Evolutionary conservation across 1,140 invertebrate species (phyloP).

Genomic region (roundworm (Caenorhabditis elegans)): WBcel235 BX284605.5:6593001-6593500

Average conservation of each 20-base stretch:
- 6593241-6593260: too few relatives aligned
- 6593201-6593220: neutral
- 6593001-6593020: neutral
- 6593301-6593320: slow-evolving; percentile 22
- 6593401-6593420: neutral
- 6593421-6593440: neutral
- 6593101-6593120: neutral
- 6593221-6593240: too few relatives aligned
- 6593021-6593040: neutral
- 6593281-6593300: neutral
- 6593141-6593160: neutral
- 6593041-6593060: neutral
- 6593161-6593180: neutral
- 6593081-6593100: neutral
- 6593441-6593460: neutral
- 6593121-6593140: neutral
- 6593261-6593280: slow-evolving; percentile 23
- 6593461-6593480: neutral
- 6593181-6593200: neutral
- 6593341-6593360: neutral
- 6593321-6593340: slow-evolving; percentile 34
- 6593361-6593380: too few relatives aligned
- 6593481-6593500: neutral
- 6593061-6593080: neutral
- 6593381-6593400: too few relatives aligned